phyloP scores from a whole-genome alignment of 2,797 vertebrate genomes.

The Lutjanus campechanus region DNA sequence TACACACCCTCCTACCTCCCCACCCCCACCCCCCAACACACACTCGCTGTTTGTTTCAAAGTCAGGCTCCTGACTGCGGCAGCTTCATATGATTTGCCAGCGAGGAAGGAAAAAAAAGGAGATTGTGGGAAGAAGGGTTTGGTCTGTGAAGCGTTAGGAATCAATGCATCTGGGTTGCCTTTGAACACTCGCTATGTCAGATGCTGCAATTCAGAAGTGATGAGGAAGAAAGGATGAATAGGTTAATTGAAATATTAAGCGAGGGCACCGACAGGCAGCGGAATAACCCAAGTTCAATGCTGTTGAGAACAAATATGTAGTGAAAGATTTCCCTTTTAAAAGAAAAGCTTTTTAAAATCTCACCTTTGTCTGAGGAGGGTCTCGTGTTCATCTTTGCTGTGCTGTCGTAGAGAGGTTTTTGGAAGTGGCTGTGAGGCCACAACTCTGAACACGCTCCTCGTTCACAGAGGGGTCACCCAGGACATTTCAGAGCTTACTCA shows the following conservation, averaged over 20 bases:
- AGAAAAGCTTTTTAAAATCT: background rate
- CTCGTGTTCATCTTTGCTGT: background rate
- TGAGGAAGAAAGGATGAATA: constrained; percentile 53
- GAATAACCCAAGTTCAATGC: constrained; percentile 31
- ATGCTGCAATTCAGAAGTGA: constrained; percentile 33
- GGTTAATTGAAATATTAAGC: constrained; percentile 70
- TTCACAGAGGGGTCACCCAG: constrained; percentile 29
- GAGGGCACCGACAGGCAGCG: constrained; percentile 39
- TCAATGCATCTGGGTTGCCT: constrained; percentile 54
- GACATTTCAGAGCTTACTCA: constrained; percentile 39
- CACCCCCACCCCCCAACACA: constrained; percentile 6
- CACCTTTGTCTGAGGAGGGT: background rate
- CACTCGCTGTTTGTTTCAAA: constrained; percentile 61
- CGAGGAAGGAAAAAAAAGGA: constrained; percentile 13
- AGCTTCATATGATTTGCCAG: constrained; percentile 60
- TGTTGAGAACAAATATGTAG: constrained; percentile 21
- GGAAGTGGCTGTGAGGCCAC: background rate
- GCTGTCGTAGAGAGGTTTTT: constrained; percentile 11
- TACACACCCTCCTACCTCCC: background rate
- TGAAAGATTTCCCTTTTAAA: constrained; percentile 14
- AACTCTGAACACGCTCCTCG: constrained; percentile 25
- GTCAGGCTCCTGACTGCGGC: constrained; percentile 52
- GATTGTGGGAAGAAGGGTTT: constrained; percentile 43
- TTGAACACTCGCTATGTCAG: constrained; percentile 47
- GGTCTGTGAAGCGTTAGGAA: constrained; percentile 50